Evolutionary conservation across 2,113 vertebrate species (phyloP).

Genomic region (Xyliphius kryptos): DNA sequence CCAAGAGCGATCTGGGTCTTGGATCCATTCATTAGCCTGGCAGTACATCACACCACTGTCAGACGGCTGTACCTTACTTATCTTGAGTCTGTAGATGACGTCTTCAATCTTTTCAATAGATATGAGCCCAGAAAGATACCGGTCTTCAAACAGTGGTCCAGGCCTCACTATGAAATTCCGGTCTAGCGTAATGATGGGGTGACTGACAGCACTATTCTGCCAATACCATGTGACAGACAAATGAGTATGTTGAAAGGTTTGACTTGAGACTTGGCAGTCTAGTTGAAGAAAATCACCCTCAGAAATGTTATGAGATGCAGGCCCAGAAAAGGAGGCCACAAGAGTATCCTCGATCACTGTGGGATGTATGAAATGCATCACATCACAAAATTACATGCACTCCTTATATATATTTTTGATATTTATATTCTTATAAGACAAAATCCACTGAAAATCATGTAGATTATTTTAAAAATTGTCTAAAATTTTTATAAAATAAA

Average conservation of each 20-base stretch:
- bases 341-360: conserved; percentile 82
- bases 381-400: conserved; percentile 4
- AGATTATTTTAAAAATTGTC: neutral
- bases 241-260: conserved; percentile 83
- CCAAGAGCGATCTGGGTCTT: conserved; percentile 81
- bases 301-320: conserved; percentile 39
- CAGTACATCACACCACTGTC: conserved; percentile 78
- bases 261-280: conserved; percentile 71
- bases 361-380: conserved; percentile 4
- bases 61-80: conserved; percentile 53
- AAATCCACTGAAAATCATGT: neutral
- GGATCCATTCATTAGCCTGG: conserved; percentile 77
- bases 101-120: conserved; percentile 68
- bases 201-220: conserved; percentile 30
- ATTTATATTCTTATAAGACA: too few relatives aligned
- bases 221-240: conserved; percentile 79
- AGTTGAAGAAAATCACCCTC: conserved; percentile 69
- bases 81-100: conserved; percentile 62
- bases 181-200: conserved; percentile 71
- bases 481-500: too few relatives aligned
- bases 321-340: conserved; percentile 52
- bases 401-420: too few relatives aligned
- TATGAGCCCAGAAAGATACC: conserved; percentile 62
- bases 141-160: conserved; percentile 60
- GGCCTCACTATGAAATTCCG: conserved; percentile 70